Conservation (phyloP, 1,140 invertebrate species). For the Brachionus koreanus region DNA sequence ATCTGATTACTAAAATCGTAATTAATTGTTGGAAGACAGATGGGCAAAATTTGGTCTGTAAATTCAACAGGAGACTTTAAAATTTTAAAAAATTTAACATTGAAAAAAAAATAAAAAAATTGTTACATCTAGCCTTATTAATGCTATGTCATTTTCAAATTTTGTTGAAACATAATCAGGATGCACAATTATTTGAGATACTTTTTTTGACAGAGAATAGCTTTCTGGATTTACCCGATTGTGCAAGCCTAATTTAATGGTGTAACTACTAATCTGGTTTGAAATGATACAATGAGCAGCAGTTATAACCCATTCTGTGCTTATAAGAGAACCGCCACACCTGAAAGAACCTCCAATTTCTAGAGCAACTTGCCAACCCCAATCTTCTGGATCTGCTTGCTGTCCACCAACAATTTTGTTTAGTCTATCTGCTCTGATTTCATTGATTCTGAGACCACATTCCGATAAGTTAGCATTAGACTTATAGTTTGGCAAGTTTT, state of each 20-base stretch:
- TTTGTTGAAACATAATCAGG: background rate
- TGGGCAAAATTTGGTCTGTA: background rate
- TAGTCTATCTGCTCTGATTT: background rate
- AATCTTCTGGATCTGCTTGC: conserved; percentile 19
- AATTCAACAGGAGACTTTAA: background rate
- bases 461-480: background rate
- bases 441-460: conserved; percentile 14
- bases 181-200: background rate
- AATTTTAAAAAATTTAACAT: background rate
- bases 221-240: background rate
- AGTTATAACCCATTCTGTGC: conserved; percentile 65
- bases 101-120: background rate
- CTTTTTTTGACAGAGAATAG: background rate
- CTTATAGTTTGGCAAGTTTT: background rate
- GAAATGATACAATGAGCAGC: conserved; percentile 65
- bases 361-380: conserved; percentile 24
- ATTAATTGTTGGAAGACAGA: background rate
- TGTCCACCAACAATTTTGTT: conserved; percentile 37
- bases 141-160: conserved; percentile 21
- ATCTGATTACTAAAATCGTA: background rate
- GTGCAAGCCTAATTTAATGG: background rate
- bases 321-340: conserved; percentile 63
- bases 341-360: background rate
- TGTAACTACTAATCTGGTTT: background rate
- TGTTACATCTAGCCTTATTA: conserved; percentile 6